Percentiles rank a stretch among this genome's conserved stretches.
Evolutionary conservation across 64 coral and sea anemone genomes (phyloP).

Genomic region (Acropora tenuis): DNA sequence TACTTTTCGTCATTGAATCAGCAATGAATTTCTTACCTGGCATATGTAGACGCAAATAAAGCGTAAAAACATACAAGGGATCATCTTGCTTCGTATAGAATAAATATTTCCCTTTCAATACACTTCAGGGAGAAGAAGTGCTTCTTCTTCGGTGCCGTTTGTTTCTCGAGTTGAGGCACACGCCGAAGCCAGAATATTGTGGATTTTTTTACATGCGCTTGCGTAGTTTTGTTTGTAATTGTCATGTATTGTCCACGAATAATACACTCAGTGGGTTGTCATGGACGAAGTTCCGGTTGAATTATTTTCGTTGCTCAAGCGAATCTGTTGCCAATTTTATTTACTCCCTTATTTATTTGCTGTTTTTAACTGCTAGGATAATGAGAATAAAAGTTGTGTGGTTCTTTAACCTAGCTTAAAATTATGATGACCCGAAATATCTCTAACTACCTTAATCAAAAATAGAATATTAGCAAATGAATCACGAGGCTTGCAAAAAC

Average conservation of each 20-base stretch:
- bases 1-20: not conserved
- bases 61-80: not conserved
- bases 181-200: not conserved
- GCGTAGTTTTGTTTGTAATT: not conserved
- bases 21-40: not conserved
- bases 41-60: not conserved
- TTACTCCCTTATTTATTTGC: not conserved
- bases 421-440: too few species aligned
- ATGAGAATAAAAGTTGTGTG: not conserved
- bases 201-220: not conserved
- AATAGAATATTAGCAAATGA: too few species aligned
- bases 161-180: not conserved
- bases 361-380: not conserved
- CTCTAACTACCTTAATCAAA: too few species aligned
- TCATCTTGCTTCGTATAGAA: not conserved
- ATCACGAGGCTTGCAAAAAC: too few species aligned
- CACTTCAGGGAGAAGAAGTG: not conserved
- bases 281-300: not conserved
- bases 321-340: not conserved
- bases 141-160: too few species aligned
- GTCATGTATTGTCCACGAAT: constrained; percentile 35
- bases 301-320: not conserved
- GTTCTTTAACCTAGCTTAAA: too few species aligned
- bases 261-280: not conserved
- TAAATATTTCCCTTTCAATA: not conserved